Evolutionary conservation across 2,888 invertebrate genomes (phyloP), one percentile per base, ranked within the genome.

Genomic region (Lingula anatina): DNA sequence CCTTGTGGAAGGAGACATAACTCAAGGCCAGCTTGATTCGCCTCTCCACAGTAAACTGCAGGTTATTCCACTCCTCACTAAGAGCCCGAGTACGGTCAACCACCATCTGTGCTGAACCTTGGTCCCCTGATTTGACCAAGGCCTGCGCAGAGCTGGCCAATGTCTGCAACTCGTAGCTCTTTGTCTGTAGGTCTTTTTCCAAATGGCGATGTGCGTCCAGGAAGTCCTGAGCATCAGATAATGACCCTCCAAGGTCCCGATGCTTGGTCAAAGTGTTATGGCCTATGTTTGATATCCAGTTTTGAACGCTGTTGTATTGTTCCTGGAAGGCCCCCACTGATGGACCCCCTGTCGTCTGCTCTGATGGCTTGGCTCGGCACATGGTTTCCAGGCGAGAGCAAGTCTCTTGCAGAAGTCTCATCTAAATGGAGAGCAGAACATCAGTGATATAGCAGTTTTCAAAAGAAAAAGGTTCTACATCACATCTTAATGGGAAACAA

Each of bases 241-340:
- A 65, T 61, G 64, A 70, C 23, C 60, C 62, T n/a, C 89, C 89
- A 84, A 89, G 85, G 64, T 87, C 84, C 54, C 83, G 82, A 65
- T 87, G 85, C 37, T 85, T 84, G 63, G 84, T 83, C 41, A 90
- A 78, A 68, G 87, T 87, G 44, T 84, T 81, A 65, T 88, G 86
- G 0, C 85, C 86, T 26, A 86, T 85, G 47, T 84, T 84, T 25
- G 83, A 81, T 46, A 89, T 70, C 89, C 89, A 90, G n/a, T 82
- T 82, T 54, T 85, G 81, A 31, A n/a, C 81, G 54, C 83, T 83
- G 58, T 85, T 84, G 68, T 86, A 85, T 66, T 83, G 84, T 43
- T 85, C 83, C 25, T 85, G 78, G 77, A 88, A 89, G 46, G 81
- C 80, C 49, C 82, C 82, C 18, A 87, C 78, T n/a, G 85, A 84